Evolutionary conservation across 2,888 invertebrate genomes (phyloP).

Genomic region (Marronus borbonicus): DNA sequence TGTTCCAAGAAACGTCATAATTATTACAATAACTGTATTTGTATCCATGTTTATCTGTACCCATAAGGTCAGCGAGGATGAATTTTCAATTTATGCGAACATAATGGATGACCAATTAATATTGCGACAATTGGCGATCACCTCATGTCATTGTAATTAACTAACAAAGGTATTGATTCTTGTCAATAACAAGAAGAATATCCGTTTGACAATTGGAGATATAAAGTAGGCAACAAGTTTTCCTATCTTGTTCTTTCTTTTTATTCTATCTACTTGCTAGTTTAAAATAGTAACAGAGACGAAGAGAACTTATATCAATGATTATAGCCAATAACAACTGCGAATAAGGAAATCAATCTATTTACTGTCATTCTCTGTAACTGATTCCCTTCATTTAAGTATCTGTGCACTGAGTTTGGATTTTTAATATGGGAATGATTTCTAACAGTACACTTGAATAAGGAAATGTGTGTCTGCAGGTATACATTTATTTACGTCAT

Average conservation of each 20-base stretch:
- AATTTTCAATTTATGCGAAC: constrained; percentile 50
- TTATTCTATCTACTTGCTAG: too few relatives aligned
- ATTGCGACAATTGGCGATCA: constrained; percentile 42
- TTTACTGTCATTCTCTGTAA: constrained; percentile 55
- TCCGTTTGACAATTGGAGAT: constrained; percentile 36
- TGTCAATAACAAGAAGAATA: constrained; percentile 18
- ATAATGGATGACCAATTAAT: constrained; percentile 52
- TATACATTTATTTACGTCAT: too few relatives aligned
- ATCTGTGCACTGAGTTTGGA: not conserved
- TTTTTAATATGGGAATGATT: constrained; percentile 14
- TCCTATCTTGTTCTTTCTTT: not conserved
- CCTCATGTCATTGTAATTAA: constrained; percentile 49
- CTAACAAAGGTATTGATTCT: constrained; percentile 49
- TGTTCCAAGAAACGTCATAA: constrained; percentile 45
- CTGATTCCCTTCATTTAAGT: constrained; percentile 53
- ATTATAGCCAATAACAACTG: constrained; percentile 52
- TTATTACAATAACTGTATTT: constrained; percentile 46
- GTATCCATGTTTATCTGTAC: constrained; percentile 16
- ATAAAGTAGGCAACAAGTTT: constrained; percentile 24
- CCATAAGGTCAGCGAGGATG: constrained; percentile 30
- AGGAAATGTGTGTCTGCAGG: too few relatives aligned
- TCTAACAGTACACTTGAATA: constrained; percentile 10
- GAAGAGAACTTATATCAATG: constrained; percentile 18
- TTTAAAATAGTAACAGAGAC: not conserved
- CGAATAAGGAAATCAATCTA: constrained; percentile 57